These are phyloP conservation scores for Pelobates cultripes DNA, from an alignment of 2,797 vertebrate genomes.

Conservation along the genomic window DNA sequence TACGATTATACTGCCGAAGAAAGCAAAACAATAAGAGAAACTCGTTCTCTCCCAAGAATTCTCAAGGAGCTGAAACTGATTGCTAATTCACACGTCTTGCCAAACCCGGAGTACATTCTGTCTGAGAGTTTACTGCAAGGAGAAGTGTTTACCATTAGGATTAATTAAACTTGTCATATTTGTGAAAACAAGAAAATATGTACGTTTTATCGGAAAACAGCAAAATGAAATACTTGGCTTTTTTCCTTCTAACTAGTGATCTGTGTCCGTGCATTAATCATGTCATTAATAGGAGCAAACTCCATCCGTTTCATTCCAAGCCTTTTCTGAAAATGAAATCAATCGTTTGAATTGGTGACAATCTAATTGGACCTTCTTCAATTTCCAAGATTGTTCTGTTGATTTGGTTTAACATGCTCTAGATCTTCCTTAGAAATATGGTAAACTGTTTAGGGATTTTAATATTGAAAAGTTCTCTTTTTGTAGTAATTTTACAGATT, in stretches of 20 bases:
- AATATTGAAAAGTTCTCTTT: no score
- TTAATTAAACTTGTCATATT: slow-evolving; percentile 52
- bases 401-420: no score
- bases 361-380: no score
- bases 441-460: no score
- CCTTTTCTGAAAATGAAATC: no score
- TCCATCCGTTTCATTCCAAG: neutral
- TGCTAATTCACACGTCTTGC: slow-evolving; percentile 28
- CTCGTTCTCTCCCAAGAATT: slow-evolving; percentile 27
- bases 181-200: slow-evolving; percentile 31
- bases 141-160: slow-evolving; percentile 42
- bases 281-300: neutral
- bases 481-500: no score
- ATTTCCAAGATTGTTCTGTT: no score
- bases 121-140: slow-evolving; percentile 28
- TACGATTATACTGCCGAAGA: neutral
- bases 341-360: no score
- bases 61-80: slow-evolving; percentile 23
- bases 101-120: slow-evolving; percentile 1
- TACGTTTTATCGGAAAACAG: slow-evolving; percentile 17
- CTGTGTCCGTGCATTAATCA: slow-evolving; percentile 5
- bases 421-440: no score
- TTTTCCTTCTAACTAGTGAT: neutral
- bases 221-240: slow-evolving; percentile 9
- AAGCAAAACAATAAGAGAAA: neutral